Percentiles rank a stretch among this genome's conserved stretches.
Conservation (phyloP, 1,140 invertebrate species). For the Drosophila azteca region DNA sequence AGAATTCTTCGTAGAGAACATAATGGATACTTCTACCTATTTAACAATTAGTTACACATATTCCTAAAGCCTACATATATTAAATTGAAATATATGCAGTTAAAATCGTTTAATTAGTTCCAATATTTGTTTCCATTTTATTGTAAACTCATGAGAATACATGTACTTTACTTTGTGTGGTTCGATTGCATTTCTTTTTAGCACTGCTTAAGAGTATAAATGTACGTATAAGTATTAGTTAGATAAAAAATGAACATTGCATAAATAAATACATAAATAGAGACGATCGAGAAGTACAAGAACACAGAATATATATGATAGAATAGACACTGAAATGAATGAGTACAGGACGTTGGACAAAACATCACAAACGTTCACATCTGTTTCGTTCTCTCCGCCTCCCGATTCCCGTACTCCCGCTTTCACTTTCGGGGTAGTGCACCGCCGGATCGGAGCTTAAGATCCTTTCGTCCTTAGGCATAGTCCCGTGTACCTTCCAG, state of each 20-base stretch:
- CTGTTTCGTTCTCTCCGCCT: constrained; percentile 17
- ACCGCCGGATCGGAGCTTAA: neutral
- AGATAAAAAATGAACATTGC: constrained; percentile 51
- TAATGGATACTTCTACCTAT: neutral
- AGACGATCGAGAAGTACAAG: constrained; percentile 49
- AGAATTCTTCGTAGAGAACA: no score
- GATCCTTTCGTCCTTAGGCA: constrained; percentile 48
- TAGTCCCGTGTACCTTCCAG: constrained; percentile 75
- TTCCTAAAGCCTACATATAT: no score
- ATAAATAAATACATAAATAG: constrained; percentile 75
- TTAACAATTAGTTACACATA: neutral
- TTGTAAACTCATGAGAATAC: constrained; percentile 46
- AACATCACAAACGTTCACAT: constrained; percentile 13
- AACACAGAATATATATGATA: constrained; percentile 47
- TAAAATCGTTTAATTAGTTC: neutral
- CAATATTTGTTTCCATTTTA: constrained; percentile 43
- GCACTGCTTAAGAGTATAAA: constrained; percentile 57
- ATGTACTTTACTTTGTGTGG: constrained; percentile 27
- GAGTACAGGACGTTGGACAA: neutral
- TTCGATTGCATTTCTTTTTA: constrained; percentile 44
- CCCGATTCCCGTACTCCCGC: no score
- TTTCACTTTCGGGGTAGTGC: neutral
- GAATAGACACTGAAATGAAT: constrained; percentile 50
- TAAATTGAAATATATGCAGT: no score
- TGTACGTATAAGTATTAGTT: constrained; percentile 49